Evolutionary conservation across 2,888 invertebrate species (phyloP).

Genomic region (Rapana venosa): DNA sequence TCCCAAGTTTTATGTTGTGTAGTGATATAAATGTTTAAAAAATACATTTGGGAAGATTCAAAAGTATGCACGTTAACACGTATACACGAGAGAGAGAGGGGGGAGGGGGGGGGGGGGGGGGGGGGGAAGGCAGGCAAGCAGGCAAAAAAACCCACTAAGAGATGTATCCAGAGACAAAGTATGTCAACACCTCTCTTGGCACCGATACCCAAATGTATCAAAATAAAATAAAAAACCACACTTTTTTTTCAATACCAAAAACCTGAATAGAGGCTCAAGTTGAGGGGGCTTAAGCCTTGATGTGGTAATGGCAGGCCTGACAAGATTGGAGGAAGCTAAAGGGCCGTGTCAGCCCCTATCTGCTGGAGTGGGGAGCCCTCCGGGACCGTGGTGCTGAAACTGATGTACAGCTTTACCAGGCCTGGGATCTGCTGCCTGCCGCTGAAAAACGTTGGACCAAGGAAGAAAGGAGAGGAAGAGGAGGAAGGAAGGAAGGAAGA

Average conservation of each 20-base stretch:
- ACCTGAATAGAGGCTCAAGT: neutral
- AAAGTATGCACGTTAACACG: neutral
- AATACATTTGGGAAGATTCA: neutral
- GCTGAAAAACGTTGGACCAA: neutral
- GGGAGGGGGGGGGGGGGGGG: neutral
- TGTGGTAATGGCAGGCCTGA: neutral
- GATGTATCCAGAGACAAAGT: neutral
- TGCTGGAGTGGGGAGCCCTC: neutral
- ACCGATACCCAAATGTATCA: neutral
- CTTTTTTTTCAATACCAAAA: neutral
- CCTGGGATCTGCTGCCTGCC: too few species aligned
- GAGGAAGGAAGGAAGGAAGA: neutral
- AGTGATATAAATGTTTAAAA: neutral
- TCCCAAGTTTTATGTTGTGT: neutral
- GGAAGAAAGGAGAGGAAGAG: neutral
- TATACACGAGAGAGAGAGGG: neutral
- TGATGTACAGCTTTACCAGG: too few species aligned
- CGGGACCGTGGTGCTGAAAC: too few species aligned
- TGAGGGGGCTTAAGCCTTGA: neutral
- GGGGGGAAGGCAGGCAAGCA: neutral
- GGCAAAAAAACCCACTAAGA: neutral
- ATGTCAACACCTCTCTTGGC: neutral
- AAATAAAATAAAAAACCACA: neutral
- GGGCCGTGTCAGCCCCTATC: neutral
- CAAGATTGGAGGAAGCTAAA: neutral